phyloP scores from a whole-genome alignment of 2,797 vertebrate species.

The Tenualosa ilisha region DNA sequence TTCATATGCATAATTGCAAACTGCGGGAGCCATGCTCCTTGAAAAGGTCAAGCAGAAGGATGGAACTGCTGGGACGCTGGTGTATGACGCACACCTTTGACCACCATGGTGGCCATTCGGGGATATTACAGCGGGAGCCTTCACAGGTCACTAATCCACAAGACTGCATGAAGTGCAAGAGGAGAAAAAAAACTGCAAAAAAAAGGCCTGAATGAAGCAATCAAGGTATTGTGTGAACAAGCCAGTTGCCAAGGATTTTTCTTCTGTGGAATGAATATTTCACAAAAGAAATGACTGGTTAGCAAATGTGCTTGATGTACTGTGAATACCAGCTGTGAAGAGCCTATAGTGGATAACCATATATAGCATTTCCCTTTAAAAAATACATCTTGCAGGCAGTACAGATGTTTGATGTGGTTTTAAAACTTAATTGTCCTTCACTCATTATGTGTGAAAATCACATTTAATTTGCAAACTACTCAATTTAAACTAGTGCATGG shows the following conservation, averaged over 20 bases:
- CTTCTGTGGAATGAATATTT: conserved; percentile 4
- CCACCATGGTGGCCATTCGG: conserved; percentile 30
- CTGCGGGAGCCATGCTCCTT: conserved; percentile 43
- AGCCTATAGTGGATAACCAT: background rate
- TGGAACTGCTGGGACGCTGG: conserved; percentile 30
- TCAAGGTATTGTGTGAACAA: background rate
- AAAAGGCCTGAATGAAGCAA: conserved; percentile 1
- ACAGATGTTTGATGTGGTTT: conserved; percentile 23
- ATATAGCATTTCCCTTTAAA: background rate
- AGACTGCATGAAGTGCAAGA: conserved; percentile 25
- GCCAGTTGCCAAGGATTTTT: background rate
- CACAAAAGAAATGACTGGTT: background rate
- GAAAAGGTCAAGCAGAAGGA: conserved; percentile 40
- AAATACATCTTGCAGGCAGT: background rate
- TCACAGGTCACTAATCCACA: conserved; percentile 47
- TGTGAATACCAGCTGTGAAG: background rate
- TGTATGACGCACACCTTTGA: conserved; percentile 46
- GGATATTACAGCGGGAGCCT: conserved; percentile 47
- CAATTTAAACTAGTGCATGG: background rate
- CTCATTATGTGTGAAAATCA: conserved; percentile 1
- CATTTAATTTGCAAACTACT: background rate
- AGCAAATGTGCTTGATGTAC: conserved; percentile 1
- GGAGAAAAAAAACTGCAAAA: background rate
- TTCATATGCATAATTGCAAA: conserved; percentile 55
- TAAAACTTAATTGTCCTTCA: conserved; percentile 21